phyloP scores from a whole-genome alignment of 2,888 invertebrate species.

The Galerucella calmariensis region DNA sequence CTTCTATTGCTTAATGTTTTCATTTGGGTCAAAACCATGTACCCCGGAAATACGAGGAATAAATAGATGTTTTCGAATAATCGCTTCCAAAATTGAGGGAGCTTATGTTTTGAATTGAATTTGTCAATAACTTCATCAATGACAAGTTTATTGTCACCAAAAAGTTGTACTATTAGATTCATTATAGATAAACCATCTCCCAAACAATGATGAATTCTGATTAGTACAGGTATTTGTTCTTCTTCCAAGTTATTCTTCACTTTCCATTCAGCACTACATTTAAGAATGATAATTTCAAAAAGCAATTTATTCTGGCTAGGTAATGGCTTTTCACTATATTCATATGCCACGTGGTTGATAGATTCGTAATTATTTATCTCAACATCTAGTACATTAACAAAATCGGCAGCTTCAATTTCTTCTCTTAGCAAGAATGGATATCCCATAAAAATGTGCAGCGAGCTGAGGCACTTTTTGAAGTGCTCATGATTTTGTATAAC shows the following conservation, averaged over 20 bases:
- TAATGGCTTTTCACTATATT: slow-evolving; percentile 10
- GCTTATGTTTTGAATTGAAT: slow-evolving; percentile 5
- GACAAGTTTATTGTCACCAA: slow-evolving; percentile 1
- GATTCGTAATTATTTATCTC: neutral
- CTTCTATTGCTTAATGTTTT: neutral
- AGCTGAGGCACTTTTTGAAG: neutral
- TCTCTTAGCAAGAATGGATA: slow-evolving; percentile 12
- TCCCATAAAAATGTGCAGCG: slow-evolving; percentile 10
- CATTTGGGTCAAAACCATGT: neutral
- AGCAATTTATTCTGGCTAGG: slow-evolving; percentile 14
- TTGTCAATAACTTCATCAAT: too few species aligned
- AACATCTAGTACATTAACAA: slow-evolving; percentile 14
- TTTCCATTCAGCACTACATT: too few species aligned
- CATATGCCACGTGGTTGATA: slow-evolving; percentile 15
- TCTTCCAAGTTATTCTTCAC: neutral
- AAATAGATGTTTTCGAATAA: slow-evolving; percentile 3
- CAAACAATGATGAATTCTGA: slow-evolving; percentile 12
- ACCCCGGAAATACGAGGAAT: slow-evolving; percentile 12
- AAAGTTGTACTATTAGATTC: slow-evolving; percentile 6
- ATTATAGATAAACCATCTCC: slow-evolving; percentile 22
- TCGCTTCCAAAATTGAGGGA: neutral
- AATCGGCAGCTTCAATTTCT: neutral
- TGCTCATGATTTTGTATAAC: slow-evolving; percentile 1
- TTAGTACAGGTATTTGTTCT: slow-evolving; percentile 8
- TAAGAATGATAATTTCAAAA: slow-evolving; percentile 14